Conservation (phyloP, 2,888 invertebrate species). For the Coleophora deauratella region DNA sequence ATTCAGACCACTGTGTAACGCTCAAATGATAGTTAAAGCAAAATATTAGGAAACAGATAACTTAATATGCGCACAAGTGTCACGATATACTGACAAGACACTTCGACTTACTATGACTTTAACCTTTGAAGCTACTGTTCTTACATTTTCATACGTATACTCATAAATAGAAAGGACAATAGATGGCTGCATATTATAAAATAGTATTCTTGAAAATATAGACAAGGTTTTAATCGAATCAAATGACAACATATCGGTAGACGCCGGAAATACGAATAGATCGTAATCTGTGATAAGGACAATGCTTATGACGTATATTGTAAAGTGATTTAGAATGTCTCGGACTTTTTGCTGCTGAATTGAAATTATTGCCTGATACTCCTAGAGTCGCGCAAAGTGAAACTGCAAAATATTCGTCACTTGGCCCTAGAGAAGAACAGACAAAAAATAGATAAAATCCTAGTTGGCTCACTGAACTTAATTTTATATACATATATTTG, state of each 20-base stretch:
- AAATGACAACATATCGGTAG: conserved; percentile 60
- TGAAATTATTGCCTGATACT: too few relatives aligned
- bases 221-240: conserved; percentile 23
- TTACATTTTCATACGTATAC: too few relatives aligned
- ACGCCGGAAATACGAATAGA: conserved; percentile 46
- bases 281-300: conserved; percentile 70
- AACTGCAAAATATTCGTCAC: too few relatives aligned
- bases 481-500: too few relatives aligned
- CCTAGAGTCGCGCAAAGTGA: too few relatives aligned
- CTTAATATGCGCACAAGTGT: conserved; percentile 11
- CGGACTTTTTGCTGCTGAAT: neutral
- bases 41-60: conserved; percentile 4
- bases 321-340: conserved; percentile 28
- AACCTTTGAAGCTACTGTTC: too few relatives aligned
- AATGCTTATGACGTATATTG: conserved; percentile 60
- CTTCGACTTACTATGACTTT: neutral
- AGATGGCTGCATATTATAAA: conserved; percentile 12
- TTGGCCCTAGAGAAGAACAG: too few relatives aligned
- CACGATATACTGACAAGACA: neutral
- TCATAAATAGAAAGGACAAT: neutral
- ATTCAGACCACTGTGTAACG: conserved; percentile 35
- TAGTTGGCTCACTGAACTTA: too few relatives aligned
- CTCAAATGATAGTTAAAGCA: conserved; percentile 28
- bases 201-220: neutral
- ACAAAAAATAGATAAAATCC: too few relatives aligned